These are phyloP conservation scores for Allobates femoralis DNA, from an alignment of 2,797 vertebrate genomes.

Conservation along the genomic window DNA sequence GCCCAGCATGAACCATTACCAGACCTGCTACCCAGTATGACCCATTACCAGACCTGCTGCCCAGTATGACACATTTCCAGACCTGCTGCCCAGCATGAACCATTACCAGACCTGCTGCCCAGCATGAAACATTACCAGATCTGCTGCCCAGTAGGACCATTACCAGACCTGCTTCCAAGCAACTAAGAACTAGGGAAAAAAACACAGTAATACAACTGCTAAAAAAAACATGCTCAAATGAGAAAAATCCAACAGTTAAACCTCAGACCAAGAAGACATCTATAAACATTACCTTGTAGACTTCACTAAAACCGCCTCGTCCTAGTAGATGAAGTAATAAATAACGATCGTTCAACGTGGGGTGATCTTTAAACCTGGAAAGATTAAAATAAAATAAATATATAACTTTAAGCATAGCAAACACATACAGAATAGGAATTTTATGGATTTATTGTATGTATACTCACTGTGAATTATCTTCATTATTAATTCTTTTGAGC, in stretches of 20 bases:
- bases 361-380: slow-evolving; percentile 96
- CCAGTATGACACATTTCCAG: no score
- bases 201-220: background rate
- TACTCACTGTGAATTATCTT: slow-evolving; percentile 98
- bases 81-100: no score
- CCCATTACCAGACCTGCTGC: no score
- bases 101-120: no score
- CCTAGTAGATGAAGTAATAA: slow-evolving; percentile 95
- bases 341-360: slow-evolving; percentile 96
- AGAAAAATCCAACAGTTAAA: background rate
- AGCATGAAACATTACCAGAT: background rate
- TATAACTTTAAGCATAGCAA: no score
- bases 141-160: background rate
- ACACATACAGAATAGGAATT: no score
- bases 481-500: slow-evolving; percentile 99
- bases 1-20: no score
- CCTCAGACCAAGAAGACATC: background rate
- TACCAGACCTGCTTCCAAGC: background rate
- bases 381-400: slow-evolving; percentile 44
- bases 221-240: background rate
- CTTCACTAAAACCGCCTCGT: slow-evolving; percentile 98
- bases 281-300: slow-evolving; percentile 88
- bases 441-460: no score
- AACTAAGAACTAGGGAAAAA: background rate
- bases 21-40: no score